Evolutionary conservation across 2,888 invertebrate species (phyloP), one percentile per base, ranked within the genome.

Genomic region (Lobophora halterata): DNA sequence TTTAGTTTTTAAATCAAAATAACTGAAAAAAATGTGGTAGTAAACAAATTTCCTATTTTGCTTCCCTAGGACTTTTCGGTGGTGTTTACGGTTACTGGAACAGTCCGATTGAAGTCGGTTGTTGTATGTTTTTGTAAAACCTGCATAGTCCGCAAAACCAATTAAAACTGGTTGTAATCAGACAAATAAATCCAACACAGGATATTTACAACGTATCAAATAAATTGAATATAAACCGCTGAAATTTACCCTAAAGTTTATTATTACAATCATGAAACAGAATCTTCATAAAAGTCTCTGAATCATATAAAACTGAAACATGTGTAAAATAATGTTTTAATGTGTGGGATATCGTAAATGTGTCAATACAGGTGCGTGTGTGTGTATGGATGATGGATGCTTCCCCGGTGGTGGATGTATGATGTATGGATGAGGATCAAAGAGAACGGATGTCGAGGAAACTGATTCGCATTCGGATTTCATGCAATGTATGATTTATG

Each of bases 271-370:
- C 13, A 9, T 11, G 25, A 26, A 34, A 34, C 27, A 29, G 36
- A 19, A 18, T 18, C 26, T 36, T 13, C 6, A 24, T 37, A 28
- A 28, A 36, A 42, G n/a, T 1, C 16, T 33, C 20, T 42, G 37
- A 42, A 42, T 36, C 32, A 42, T 37, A 42, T 42, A 41, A 41
- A 41, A 35, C 18, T 31, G 6, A 12, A 20, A 20, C n/a, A n/a
- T n/a, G 11, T 19, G 10, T 42, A 38, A 34, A 46, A 42, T 38
- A 42, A 42, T 31, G 35, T 46, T 39, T 20, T 40, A 38, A 44
- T 41, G 38, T 45, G 26, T 52, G 48, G 49, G 49, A 40, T 40
- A 52, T 63, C 62, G 58, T 67, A 64, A 66, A 67, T 59, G 61
- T 58, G 64, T 66, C 64, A 67, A 66, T 67, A 64, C 64, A 64